These are phyloP conservation scores for Agrypnus murinus DNA, from an alignment of 2,888 invertebrate species.

Conservation along the genomic window DNA sequence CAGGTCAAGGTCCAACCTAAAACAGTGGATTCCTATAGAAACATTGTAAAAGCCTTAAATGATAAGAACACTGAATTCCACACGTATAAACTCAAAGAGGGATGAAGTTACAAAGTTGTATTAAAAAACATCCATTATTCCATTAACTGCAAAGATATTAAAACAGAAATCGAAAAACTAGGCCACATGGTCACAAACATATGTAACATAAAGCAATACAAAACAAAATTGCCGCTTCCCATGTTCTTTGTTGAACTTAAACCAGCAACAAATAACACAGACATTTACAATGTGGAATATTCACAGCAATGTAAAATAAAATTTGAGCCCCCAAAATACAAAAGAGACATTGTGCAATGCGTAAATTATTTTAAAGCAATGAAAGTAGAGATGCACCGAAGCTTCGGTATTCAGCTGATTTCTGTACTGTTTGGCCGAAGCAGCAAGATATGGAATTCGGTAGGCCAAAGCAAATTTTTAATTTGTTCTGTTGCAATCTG, in stretches of 20 bases:
- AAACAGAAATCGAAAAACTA: slow-evolving; percentile 28
- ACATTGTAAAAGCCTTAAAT: slow-evolving; percentile 10
- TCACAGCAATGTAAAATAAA: slow-evolving; percentile 26
- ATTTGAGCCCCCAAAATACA: slow-evolving; percentile 15
- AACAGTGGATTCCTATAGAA: slow-evolving; percentile 10
- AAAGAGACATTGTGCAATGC: slow-evolving; percentile 24
- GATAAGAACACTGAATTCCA: slow-evolving; percentile 27
- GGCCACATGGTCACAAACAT: slow-evolving; percentile 24
- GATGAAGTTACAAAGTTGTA: slow-evolving; percentile 13
- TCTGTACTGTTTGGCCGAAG: no score
- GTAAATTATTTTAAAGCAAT: no score
- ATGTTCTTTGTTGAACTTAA: slow-evolving; percentile 26
- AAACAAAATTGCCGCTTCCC: slow-evolving; percentile 23
- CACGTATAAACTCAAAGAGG: slow-evolving; percentile 28
- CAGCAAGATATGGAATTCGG: no score
- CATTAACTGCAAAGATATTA: slow-evolving; percentile 17
- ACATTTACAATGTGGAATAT: slow-evolving; percentile 16
- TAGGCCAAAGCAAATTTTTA: no score
- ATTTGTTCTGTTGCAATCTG: no score
- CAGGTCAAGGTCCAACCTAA: slow-evolving; percentile 22
- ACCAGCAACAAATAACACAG: slow-evolving; percentile 23
- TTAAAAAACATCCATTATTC: no score
- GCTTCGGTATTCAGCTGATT: no score
- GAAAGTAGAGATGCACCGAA: no score
- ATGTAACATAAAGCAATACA: no score